Evolutionary conservation across 2,888 invertebrate species (phyloP).

Genomic region (Myathropa florea): DNA sequence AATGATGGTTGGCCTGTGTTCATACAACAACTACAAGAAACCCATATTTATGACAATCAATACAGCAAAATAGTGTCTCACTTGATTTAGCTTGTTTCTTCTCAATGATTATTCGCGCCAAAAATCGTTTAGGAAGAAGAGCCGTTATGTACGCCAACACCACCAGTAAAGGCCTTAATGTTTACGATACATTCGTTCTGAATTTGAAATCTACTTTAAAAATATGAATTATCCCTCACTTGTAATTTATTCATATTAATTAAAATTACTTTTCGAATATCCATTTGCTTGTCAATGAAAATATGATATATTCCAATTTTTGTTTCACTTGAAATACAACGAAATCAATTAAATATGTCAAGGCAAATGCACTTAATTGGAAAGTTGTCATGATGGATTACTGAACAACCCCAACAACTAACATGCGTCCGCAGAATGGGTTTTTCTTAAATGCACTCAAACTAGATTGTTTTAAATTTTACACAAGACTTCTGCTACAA

Average conservation of each 20-base stretch:
- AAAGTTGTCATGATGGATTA: background rate
- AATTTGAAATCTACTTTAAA: no score
- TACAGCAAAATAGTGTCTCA: no score
- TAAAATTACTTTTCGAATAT: background rate
- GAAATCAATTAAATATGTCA: background rate
- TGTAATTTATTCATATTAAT: background rate
- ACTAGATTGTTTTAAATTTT: background rate
- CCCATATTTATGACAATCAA: no score
- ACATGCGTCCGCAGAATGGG: background rate
- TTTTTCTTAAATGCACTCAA: background rate
- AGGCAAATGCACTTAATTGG: background rate
- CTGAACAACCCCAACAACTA: background rate
- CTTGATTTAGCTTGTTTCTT: no score
- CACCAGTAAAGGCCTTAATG: no score
- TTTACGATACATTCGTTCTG: no score
- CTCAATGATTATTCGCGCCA: no score
- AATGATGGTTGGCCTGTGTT: background rate
- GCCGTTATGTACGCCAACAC: no score
- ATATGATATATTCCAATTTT: background rate
- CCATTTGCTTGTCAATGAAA: background rate
- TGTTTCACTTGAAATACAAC: background rate
- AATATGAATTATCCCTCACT: no score
- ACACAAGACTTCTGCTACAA: background rate
- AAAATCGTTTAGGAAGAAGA: no score
- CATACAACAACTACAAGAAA: background rate